Evolutionary conservation across 1,140 invertebrate species (phyloP), one percentile per base, ranked within the genome.

Genomic region (Nylanderia fulva): DNA sequence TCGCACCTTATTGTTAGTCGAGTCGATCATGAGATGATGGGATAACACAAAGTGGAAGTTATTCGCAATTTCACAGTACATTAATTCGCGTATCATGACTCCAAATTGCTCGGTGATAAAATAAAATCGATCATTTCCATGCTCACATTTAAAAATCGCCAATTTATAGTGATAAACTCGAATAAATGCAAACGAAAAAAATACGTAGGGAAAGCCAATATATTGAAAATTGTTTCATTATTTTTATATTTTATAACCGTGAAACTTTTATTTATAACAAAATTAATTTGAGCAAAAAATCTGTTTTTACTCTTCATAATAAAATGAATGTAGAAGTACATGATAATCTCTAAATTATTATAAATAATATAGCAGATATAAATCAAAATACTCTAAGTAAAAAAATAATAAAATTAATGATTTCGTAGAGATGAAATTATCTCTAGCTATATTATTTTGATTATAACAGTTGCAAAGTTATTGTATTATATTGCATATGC

Each of bases 201-300:
- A 42, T 80, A 13, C 15, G 2, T 61, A 39, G n/a, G 8, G 13
- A 54, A 45, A 45, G 13, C 42, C 4, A 45, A 21, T 48, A n/a
- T 21, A 39, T 58, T 42, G 29, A 84, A 84, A 75, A 75, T 76
- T 74, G 42, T 21, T 52, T 76, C 15, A 75, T 76, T 84, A 83
- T 61, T 84, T n/a, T 36, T 48, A 72, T 8, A 15, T 82, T 52
- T 82, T 74, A 82, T 21, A 39, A 21, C 21, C 52, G 24, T 72
- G 13, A 72, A 82, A 72, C 45, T 60, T 66, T 79, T 24, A 18
- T 42, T 11, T 56, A n/a, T 21, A 11, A 8, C 63, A 63, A 77
- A 64, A n/a, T 63, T 15, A 36, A 66, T 39, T 61, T 79, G 45
- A 7, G 27, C 29, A 45, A 33, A 6, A 76, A 33, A 5, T 64